phyloP scores from a whole-genome alignment of 1,140 invertebrate species.

The Megathymus violae region DNA sequence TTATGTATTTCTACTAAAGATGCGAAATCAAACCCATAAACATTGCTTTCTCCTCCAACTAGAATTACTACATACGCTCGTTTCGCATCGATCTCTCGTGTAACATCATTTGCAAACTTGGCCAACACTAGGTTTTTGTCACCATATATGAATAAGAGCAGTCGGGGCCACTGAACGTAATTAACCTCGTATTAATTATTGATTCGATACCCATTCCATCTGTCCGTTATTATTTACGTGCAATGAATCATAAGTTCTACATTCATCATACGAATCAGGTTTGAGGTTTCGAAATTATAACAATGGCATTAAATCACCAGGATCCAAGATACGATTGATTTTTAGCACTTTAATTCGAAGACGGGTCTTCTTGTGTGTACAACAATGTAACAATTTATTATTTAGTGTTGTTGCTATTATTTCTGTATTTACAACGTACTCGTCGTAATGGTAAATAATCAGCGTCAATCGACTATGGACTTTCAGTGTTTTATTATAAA shows the following conservation, averaged over 20 bases:
- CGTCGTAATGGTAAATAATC: too few relatives aligned
- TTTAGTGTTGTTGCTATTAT: too few relatives aligned
- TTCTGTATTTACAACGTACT: too few relatives aligned
- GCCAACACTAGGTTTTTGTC: conserved; percentile 17
- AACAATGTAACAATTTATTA: too few relatives aligned
- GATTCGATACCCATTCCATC: conserved; percentile 22
- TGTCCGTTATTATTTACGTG: conserved; percentile 39
- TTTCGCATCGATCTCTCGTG: conserved; percentile 8
- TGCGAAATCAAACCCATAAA: background rate
- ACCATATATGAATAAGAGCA: conserved; percentile 4
- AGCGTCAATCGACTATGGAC: background rate
- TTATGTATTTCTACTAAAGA: background rate
- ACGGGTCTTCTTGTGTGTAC: too few relatives aligned
- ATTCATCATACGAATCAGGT: background rate
- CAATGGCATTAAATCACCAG: conserved; percentile 15
- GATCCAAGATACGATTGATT: too few relatives aligned
- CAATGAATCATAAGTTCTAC: conserved; percentile 25
- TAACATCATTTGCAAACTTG: conserved; percentile 25
- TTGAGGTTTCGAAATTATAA: conserved; percentile 8
- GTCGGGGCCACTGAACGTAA: conserved; percentile 33
- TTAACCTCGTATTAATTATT: conserved; percentile 39
- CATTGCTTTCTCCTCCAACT: conserved; percentile 12
- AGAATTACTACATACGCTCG: too few relatives aligned
- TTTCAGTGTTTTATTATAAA: background rate
- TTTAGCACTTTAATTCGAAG: too few relatives aligned